Conservation (phyloP, 2,888 invertebrate species). For the Archips xylosteana region DNA sequence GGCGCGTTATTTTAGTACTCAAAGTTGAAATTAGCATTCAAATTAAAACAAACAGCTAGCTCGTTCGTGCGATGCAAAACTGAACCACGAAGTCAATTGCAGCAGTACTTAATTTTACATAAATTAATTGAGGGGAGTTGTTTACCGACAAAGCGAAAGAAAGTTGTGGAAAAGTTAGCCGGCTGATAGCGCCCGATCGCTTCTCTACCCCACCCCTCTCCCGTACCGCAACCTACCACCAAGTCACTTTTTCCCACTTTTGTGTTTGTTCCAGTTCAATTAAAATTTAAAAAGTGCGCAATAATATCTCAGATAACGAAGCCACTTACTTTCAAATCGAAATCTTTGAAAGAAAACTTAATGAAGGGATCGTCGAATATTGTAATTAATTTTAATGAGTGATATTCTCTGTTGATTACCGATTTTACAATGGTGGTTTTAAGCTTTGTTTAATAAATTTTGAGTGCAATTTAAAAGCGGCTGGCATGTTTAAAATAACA, state of each 20-base stretch:
- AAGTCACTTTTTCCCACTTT: constrained; percentile 45
- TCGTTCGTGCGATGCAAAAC: constrained; percentile 20
- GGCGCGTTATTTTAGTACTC: not conserved
- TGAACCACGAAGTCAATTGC: constrained; percentile 36
- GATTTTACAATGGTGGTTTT: constrained; percentile 22
- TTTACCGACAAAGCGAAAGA: constrained; percentile 53
- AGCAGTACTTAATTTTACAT: constrained; percentile 47
- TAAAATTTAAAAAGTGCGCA: constrained; percentile 41
- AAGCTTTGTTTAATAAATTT: constrained; percentile 31
- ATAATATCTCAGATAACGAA: constrained; percentile 29
- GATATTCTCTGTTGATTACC: constrained; percentile 11
- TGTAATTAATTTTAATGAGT: constrained; percentile 40
- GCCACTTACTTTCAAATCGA: constrained; percentile 35
- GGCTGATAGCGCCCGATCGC: constrained; percentile 55
- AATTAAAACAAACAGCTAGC: constrained; percentile 31
- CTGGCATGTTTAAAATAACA: constrained; percentile 4
- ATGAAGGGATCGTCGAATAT: constrained; percentile 33
- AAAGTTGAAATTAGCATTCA: not conserved
- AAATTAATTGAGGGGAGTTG: constrained; percentile 63
- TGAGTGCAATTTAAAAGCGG: not conserved
- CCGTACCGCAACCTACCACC: constrained; percentile 45
- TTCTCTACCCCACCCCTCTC: constrained; percentile 44
- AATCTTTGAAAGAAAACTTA: constrained; percentile 31
- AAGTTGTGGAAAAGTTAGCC: constrained; percentile 55
- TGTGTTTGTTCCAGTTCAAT: constrained; percentile 49